Evolutionary conservation across 2,888 invertebrate species (phyloP), one percentile per base, ranked within the genome.

Genomic region (Brachypterus glaber): DNA sequence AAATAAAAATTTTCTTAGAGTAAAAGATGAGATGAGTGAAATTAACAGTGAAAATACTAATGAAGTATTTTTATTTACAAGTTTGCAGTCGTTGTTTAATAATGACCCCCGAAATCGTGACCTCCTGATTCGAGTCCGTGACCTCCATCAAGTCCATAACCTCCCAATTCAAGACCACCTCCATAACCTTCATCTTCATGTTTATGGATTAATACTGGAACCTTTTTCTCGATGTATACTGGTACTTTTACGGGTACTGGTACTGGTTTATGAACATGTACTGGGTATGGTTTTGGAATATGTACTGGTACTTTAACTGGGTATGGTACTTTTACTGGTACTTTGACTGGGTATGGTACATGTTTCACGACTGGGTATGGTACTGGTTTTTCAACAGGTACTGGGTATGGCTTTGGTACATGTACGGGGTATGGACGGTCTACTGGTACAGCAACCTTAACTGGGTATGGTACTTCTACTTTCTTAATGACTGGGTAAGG

Each of bases 361-460:
- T 70, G 71, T 46, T 74, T 73, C 3, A 72, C 64, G 1, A 74
- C 71, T 1, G 69, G 73, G 33, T 68, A 67, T 3, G 72, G 68
- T 35, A 72, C 69, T 8, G 71, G 72, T 39, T 72, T 64, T 42
- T 72, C 71, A 1, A 73, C 70, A 1, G 68, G 60, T 0, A 73
- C 70, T 39, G 62, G 60, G 47, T 60, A 58, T 1, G 73, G 72
- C 15, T 71, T 68, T 1, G 69, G 69, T 1, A 74, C 57, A 40
- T 53, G 57, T 3, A 62, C 60, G 21, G 67, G 64, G 45, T 64
- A 63, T 13, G 67, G 67, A 41, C 63, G 64, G 45, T 70, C 68
- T 25, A 72, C 70, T 41, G 70, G 69, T 32, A 70, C 66, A n/a
- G 61, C 47, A 33, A 70, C 59, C 45, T 60, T 59, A 12, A 60